Base-by-base conservation (phyloP, 2,888 invertebrate genomes). In the Anaspis maculata region DNA sequence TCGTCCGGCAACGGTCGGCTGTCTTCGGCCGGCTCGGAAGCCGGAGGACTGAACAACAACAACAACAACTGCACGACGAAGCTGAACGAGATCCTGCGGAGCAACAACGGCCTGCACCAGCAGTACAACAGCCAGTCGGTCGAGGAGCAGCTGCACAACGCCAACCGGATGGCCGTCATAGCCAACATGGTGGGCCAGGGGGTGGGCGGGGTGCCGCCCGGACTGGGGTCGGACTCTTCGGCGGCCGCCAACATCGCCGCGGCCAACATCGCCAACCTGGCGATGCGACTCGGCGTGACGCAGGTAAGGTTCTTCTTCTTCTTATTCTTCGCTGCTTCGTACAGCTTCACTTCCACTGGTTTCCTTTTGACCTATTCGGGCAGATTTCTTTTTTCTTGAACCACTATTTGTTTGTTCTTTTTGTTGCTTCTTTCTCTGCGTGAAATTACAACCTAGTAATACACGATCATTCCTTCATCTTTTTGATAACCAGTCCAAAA, bases 1-100 rank as follows among this genome's bases (percentile, higher is more conserved):
- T 87, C 87, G 13, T 87, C 87, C 15, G 75, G 75, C 43, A 86
- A 84, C 54, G 86, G 85, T 31, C 73, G 85, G 34, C 70, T 86
- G 3, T 84, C 86, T 5, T 85, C 86, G 13, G 82, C 84, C 15
- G 81, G 83, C 12, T 84, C 85, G 11, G 85, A 86, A 69, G 76
- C 79, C 39, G 79, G 78, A 60, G 76, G 68, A 59, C 64, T 83
- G 27, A 76, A 80, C 51, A 77, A 81, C 56, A 84, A 83, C 57
- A 77, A 75, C 57, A 76, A 73, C 55, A 79, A 77, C 57, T 77
- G 76, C 57, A 76, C 73, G 56, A 74, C 75, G 30, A 70, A 69
- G 56, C 53, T 70, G 39, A 68, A 67, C 49, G 69, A 69, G 54
- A 66, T 68, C 32, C 52, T 69, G 41, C 49, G 69, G 61, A 66